Evolutionary conservation across 1,140 invertebrate species (phyloP).

Genomic region (Doryteuthis pealeii): DNA sequence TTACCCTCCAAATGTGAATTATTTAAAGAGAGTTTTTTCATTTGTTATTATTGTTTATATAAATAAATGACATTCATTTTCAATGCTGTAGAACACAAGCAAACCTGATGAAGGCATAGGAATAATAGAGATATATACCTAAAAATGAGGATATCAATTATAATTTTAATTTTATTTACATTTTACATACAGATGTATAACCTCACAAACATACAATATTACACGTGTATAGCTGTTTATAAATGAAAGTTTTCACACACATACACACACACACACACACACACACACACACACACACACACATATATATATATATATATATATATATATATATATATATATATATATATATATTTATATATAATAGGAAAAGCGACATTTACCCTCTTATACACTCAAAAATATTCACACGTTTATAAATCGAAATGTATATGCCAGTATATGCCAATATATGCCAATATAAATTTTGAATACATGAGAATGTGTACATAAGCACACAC

Average conservation of each 20-base stretch:
- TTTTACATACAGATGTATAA: not conserved
- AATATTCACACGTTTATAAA: not conserved
- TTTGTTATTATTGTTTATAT: too few species aligned
- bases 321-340: not conserved
- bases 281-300: not conserved
- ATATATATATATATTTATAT: not conserved
- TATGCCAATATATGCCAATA: not conserved
- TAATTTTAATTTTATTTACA: not conserved
- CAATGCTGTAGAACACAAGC: too few species aligned
- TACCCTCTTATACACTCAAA: not conserved
- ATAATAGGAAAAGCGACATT: not conserved
- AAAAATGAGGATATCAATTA: not conserved
- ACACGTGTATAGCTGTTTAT: not conserved
- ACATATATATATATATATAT: not conserved
- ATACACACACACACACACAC: not conserved
- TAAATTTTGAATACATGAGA: not conserved
- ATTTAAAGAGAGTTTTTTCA: too few species aligned
- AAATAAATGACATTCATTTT: too few species aligned
- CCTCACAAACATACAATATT: not conserved
- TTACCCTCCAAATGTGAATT: too few species aligned
- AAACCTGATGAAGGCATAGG: too few species aligned
- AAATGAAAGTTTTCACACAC: too few species aligned
- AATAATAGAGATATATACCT: too few species aligned
- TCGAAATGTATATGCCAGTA: not conserved
- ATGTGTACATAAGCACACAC: too few species aligned